These are phyloP conservation scores for Ictidomys tridecemlineatus DNA, from an alignment of 2,113 vertebrate genomes.

Conservation along the genomic window DNA sequence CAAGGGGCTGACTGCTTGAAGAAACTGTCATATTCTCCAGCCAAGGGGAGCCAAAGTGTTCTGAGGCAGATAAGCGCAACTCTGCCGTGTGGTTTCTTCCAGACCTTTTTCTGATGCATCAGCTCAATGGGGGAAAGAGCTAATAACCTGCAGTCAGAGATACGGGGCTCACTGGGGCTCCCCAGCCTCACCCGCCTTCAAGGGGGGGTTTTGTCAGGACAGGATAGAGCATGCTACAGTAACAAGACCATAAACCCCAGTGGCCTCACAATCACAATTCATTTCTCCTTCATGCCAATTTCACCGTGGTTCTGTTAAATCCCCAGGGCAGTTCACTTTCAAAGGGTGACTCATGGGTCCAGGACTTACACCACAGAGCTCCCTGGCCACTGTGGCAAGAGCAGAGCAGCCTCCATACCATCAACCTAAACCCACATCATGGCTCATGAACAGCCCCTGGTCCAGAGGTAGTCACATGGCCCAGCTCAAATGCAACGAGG, in stretches of 20 bases:
- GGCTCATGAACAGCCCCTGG: neutral
- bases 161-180: neutral
- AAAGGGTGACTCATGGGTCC: neutral
- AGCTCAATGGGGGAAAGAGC: slow-evolving; percentile 8
- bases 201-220: slow-evolving; percentile 6
- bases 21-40: slow-evolving; percentile 53
- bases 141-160: neutral
- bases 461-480: neutral
- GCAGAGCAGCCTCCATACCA: neutral
- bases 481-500: neutral
- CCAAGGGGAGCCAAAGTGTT: slow-evolving; percentile 58
- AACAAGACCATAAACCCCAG: slow-evolving; percentile 11
- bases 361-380: neutral
- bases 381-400: neutral
- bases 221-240: neutral
- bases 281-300: neutral
- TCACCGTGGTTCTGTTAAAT: neutral
- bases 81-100: neutral
- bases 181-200: neutral
- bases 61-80: slow-evolving; percentile 6
- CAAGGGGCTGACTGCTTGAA: slow-evolving; percentile 60
- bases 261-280: neutral
- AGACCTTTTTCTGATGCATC: slow-evolving; percentile 7
- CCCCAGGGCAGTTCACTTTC: neutral
- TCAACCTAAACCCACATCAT: neutral